These are phyloP conservation scores for Rhinolophus ferrumequinum DNA, from an alignment of 2,113 vertebrate genomes.

Conservation along the genomic window DNA sequence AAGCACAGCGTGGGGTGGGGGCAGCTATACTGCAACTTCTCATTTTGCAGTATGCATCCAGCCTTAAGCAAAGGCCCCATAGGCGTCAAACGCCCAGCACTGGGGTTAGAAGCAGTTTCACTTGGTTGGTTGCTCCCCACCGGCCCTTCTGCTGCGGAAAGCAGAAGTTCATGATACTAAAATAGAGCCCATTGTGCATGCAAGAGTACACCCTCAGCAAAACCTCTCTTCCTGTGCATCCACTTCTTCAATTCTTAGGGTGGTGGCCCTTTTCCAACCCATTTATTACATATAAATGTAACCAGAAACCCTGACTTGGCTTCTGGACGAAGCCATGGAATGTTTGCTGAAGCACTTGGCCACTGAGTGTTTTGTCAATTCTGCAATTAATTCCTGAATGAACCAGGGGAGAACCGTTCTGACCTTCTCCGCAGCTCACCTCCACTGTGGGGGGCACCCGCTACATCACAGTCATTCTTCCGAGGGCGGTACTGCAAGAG, in stretches of 20 bases:
- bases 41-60: rapidly evolving
- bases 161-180: constrained; percentile 72
- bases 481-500: background rate
- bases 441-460: background rate
- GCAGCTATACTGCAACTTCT: rapidly evolving
- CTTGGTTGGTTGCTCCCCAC: background rate
- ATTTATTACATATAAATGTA: background rate
- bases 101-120: background rate
- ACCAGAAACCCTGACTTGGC: background rate
- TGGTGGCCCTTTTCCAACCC: background rate
- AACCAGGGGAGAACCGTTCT: background rate
- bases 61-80: background rate
- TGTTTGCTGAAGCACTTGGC: background rate
- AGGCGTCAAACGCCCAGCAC: background rate
- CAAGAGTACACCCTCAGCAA: background rate
- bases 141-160: constrained; percentile 29
- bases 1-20: background rate
- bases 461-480: background rate
- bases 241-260: background rate
- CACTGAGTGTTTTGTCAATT: background rate
- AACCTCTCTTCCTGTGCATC: background rate
- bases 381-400: background rate
- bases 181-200: background rate
- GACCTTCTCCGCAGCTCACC: background rate
- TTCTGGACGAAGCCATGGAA: background rate